Base-by-base conservation (phyloP, 2,888 invertebrate genomes). In the Desoria tigrina region DNA sequence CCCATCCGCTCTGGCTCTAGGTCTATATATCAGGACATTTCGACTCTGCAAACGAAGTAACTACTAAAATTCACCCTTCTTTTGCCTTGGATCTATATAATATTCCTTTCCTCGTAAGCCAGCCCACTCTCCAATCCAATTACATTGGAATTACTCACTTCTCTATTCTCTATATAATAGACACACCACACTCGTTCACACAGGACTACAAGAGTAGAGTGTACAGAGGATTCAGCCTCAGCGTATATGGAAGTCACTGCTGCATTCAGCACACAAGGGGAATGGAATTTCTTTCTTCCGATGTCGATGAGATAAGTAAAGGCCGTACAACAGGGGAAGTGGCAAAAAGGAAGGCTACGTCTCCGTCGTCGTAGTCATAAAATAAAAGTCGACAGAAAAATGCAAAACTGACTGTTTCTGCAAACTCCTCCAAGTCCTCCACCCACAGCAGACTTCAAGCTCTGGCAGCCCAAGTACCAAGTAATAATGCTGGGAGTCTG, bases 211-310 rank as follows among this genome's bases (percentile, higher is more conserved):
- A n/a, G n/a, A n/a, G n/a, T n/a, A n/a, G n/a, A n/a, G n/a, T n/a
- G n/a, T n/a, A n/a, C n/a, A n/a, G n/a, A n/a, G n/a, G n/a, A n/a
- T n/a, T n/a, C n/a, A n/a, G n/a, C n/a, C n/a, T n/a, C n/a, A n/a
- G n/a, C n/a, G n/a, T n/a, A n/a, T n/a, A n/a, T n/a, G n/a, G n/a
- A n/a, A n/a, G 21, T n/a, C 21, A 6, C 21, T 32, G 32, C 6
- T 32, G 32, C 32, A 32, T 32, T 32, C 32, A 32, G 6, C 32
- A 18, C 39, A 39, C 39, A 61, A 68, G 69, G 66, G 69, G 69
- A 69, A 66, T 66, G 63, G 61, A 66, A 66, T 69, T 68, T 69
- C 66, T 57, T 57, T 57, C 56, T 42, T 37, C 39, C 18, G 56
- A 57, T 4, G 7, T n/a, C 6, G 54, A 6, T 18, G 54, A 45